Evolutionary conservation across 2,113 vertebrate species (phyloP), one percentile per base, ranked within the genome.

Genomic region (Oenanthe oenanthe): DNA sequence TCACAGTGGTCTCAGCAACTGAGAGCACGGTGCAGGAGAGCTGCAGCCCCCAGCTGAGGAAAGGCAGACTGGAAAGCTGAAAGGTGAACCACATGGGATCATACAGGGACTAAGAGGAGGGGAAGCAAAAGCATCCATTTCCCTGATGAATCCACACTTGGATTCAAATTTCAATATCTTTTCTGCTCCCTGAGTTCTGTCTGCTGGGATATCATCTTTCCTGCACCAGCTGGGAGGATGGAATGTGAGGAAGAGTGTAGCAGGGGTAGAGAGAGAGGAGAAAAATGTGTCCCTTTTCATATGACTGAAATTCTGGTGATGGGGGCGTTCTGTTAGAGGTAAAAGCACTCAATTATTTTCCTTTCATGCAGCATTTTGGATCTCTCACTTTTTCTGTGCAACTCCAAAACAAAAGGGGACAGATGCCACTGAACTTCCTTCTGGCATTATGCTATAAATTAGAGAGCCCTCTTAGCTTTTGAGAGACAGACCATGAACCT

Each of bases 151-250:
- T 88, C 58, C 75, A 38, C 32, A 22, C 58, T 81, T 70, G 75
- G 92, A 50, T 83, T 95, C 85, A 73, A 61, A 79, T 93, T 90
- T 82, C 92, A 90, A 2, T 76, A 54, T 88, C 50, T 79, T 21
- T 88, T 83, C 83, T 94, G 17, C 26, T 88, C 32, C 25, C 67
- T n/a, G 67, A 83, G 31, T 73, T 88, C 38, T 82, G 28, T 36
- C 54, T 89, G 67, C 50, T 54, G 50, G 31, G 3, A 13, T 92
- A 73, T 94, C 66, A 50, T 50, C 67, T 96, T 88, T 90, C 78
- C 50, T 42, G 26, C 20, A 50, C 36, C 66, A 76, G 42, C 34
- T 1, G 0, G 34, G 58, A 85, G 66, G 28, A 48, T 48, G 36
- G 29, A 40, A 36, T 21, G 6, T 8, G 19, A 48, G n/a, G 34